These are phyloP conservation scores for Corbicula japonica DNA, from an alignment of 2,888 invertebrate species.

Conservation along the genomic window DNA sequence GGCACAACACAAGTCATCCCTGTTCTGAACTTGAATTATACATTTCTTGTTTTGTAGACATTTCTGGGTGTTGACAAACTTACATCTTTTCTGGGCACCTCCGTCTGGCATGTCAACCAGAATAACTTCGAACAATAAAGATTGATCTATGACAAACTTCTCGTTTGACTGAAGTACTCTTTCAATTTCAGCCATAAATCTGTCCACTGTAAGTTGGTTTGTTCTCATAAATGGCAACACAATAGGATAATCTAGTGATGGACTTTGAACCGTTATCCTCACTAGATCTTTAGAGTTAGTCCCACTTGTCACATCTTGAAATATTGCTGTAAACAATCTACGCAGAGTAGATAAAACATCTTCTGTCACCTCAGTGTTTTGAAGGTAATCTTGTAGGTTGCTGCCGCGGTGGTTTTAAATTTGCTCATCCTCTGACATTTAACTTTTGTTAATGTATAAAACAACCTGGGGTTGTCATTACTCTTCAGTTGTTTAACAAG, in stretches of 20 bases:
- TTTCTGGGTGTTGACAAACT: constrained; percentile 44
- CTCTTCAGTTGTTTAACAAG: too few relatives aligned
- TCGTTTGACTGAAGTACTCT: constrained; percentile 35
- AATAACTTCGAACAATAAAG: constrained; percentile 38
- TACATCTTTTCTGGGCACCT: constrained; percentile 26
- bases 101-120: constrained; percentile 43
- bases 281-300: constrained; percentile 21
- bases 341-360: constrained; percentile 11
- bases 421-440: too few relatives aligned
- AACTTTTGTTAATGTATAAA: too few relatives aligned
- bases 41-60: constrained; percentile 37
- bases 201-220: constrained; percentile 14
- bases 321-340: constrained; percentile 5
- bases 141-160: constrained; percentile 41
- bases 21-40: constrained; percentile 51
- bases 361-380: constrained; percentile 27
- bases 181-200: constrained; percentile 35
- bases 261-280: constrained; percentile 28
- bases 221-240: constrained; percentile 23
- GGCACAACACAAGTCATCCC: constrained; percentile 54
- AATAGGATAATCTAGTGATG: too few relatives aligned
- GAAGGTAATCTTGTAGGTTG: constrained; percentile 20
- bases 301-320: constrained; percentile 26
- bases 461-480: too few relatives aligned
- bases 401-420: constrained; percentile 27